These are phyloP conservation scores for Ceyx melanurus DNA, from an alignment of 2,113 vertebrate species.

Conservation along the genomic window DNA sequence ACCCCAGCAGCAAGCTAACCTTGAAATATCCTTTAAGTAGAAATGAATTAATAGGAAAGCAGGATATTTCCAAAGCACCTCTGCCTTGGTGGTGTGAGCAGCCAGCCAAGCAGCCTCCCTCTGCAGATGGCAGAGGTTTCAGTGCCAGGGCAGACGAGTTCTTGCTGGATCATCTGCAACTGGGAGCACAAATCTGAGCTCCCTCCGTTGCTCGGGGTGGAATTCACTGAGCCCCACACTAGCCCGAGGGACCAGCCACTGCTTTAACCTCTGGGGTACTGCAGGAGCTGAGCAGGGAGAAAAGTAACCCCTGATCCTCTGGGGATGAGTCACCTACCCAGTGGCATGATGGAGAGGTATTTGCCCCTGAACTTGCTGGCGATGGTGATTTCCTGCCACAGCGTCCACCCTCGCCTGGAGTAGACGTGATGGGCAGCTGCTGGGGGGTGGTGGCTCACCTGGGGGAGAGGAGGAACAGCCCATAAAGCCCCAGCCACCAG, in stretches of 20 bases:
- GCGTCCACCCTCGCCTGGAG: slow-evolving; percentile 90
- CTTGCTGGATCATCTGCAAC: accelerated
- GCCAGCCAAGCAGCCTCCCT: neutral
- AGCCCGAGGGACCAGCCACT: accelerated
- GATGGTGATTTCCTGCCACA: slow-evolving; percentile 99
- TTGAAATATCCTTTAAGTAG: neutral
- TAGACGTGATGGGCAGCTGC: slow-evolving; percentile 94
- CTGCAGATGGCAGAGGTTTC: neutral
- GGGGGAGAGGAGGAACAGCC: neutral
- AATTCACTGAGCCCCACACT: accelerated
- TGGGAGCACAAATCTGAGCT: neutral
- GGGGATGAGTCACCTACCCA: slow-evolving; percentile 78
- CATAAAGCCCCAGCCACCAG: neutral
- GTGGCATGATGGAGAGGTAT: slow-evolving; percentile 98
- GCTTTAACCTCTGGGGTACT: neutral
- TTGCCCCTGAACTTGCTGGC: slow-evolving; percentile 99
- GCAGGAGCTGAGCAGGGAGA: neutral
- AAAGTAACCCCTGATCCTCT: neutral
- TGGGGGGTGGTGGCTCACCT: slow-evolving; percentile 98
- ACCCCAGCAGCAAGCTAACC: neutral
- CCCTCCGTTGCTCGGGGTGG: accelerated
- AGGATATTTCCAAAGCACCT: neutral
- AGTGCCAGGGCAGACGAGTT: neutral
- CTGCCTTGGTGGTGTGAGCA: accelerated
- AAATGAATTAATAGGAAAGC: neutral